Evolutionary conservation across 2,797 vertebrate species (phyloP).

Genomic region (Fistularia commersonii): DNA sequence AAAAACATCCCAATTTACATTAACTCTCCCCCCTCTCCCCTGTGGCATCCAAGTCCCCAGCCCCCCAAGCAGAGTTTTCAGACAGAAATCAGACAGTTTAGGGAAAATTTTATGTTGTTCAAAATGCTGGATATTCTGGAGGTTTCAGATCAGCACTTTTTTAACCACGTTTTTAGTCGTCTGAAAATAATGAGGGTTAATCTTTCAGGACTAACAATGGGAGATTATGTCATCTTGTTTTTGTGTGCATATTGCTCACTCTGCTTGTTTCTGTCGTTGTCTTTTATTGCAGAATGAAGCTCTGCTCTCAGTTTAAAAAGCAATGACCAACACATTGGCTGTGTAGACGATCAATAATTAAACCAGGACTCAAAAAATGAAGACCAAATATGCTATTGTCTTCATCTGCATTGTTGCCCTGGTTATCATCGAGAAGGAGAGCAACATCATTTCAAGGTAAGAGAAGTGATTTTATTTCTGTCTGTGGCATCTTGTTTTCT

Average conservation of each 20-base stretch:
- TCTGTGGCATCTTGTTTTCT: too few relatives aligned
- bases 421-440: constrained; percentile 95
- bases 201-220: too few relatives aligned
- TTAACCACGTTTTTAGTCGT: too few relatives aligned
- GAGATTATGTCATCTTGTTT: neutral
- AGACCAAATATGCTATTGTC: constrained; percentile 88
- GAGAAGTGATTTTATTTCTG: constrained; percentile 7
- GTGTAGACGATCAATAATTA: constrained; percentile 28
- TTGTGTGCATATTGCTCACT: too few relatives aligned
- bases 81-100: neutral
- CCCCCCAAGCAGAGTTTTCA: neutral
- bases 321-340: constrained; percentile 31
- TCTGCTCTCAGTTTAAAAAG: constrained; percentile 21
- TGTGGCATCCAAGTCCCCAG: neutral
- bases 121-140: constrained; percentile 9
- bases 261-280: neutral
- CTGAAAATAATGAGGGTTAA: too few relatives aligned
- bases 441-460: constrained; percentile 95
- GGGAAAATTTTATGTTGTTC: neutral
- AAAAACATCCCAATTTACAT: constrained; percentile 18
- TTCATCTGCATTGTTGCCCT: constrained; percentile 86
- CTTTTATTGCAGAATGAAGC: constrained; percentile 52
- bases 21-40: neutral
- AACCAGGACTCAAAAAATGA: constrained; percentile 79
- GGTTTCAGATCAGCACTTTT: constrained; percentile 3